Base-by-base conservation (phyloP, 2,888 invertebrate genomes). In the Epicampocera succincta region DNA sequence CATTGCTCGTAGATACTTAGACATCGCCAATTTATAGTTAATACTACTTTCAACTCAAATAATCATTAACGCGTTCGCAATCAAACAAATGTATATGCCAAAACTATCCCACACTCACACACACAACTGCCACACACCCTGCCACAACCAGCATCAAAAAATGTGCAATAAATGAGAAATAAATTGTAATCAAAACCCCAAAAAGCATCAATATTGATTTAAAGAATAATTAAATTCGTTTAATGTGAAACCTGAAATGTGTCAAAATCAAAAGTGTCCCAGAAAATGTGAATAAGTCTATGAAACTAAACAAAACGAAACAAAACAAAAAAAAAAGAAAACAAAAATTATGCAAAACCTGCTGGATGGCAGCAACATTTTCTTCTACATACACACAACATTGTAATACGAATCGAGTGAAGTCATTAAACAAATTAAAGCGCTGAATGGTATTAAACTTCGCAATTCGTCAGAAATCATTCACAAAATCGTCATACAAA, bases 1-100 rank as follows among this genome's bases (percentile, higher is more conserved):
- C 77, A 81, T 83, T 80, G 79, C 75, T 75, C 80, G 48, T 69
- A 65, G 66, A 78, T 66, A 78, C 82, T 46, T 81, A 74, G 65
- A 60, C 56, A 54, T 11, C 50, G 71, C 66, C 66, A 76, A 72
- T 61, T 15, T 61, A 74, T 46, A 54, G 42, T 50, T 42, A 71
- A 50, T 61, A 63, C 15, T 58, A 50, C 60, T 58, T 79, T 77
- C 63, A 80, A 61, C 60, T 42, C 9, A 71, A 60, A 54, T 66
- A 56, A 29, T 44, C 13, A 15, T 42, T 19, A 76, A 68, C 44
- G 56, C 61, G n/a, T 75, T 58, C 66, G 40, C 48, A 50, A 9
- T 33, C 6, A 60, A 66, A 60, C 46, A 38, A 17, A 54, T 52
- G 21, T 54, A 58, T 61, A 71, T 50, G 58, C 33, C 21, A 54